A percentile compares a stretch with the other conserved stretches of the same genome.
Conservation (phyloP, 1,140 invertebrate species). For the Coboldia fuscipes region DNA sequence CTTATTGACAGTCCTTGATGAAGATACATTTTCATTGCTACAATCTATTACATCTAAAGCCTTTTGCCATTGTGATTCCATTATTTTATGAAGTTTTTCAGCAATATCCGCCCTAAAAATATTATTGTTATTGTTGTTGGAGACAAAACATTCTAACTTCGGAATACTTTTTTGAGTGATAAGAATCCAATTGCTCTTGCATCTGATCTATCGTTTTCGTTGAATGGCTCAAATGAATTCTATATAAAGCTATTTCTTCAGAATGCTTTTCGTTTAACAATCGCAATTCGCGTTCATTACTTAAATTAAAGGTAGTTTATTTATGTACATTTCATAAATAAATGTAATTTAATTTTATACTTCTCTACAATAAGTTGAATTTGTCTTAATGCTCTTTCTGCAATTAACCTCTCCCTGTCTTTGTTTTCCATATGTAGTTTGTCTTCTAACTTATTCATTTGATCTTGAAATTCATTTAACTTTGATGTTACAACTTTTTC, state of each 20-base stretch:
- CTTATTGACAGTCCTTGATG: too few relatives aligned
- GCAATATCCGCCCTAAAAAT: conserved; percentile 31
- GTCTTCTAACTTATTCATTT: conserved; percentile 42
- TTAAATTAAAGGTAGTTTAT: conserved; percentile 16
- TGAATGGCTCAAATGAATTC: conserved; percentile 40
- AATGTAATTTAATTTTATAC: conserved; percentile 19
- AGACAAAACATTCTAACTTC: too few relatives aligned
- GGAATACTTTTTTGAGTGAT: conserved; percentile 29
- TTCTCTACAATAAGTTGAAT: conserved; percentile 49
- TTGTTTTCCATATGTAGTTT: conserved; percentile 38
- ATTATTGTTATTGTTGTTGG: neutral
- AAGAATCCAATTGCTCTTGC: conserved; percentile 30
- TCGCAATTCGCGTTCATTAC: conserved; percentile 46
- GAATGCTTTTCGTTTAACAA: conserved; percentile 54
- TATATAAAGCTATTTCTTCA: conserved; percentile 45
- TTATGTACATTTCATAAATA: neutral
- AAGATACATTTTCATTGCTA: too few relatives aligned
- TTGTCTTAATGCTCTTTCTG: conserved; percentile 44
- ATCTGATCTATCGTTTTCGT: conserved; percentile 36
- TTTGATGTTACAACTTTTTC: conserved; percentile 53
- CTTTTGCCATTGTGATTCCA: conserved; percentile 60
- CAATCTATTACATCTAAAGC: conserved; percentile 50
- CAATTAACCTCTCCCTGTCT: conserved; percentile 36
- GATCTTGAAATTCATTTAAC: conserved; percentile 50
- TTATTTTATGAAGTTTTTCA: conserved; percentile 47